Conservation (phyloP, 2,888 invertebrate genomes). For the Cheilosia soror region DNA sequence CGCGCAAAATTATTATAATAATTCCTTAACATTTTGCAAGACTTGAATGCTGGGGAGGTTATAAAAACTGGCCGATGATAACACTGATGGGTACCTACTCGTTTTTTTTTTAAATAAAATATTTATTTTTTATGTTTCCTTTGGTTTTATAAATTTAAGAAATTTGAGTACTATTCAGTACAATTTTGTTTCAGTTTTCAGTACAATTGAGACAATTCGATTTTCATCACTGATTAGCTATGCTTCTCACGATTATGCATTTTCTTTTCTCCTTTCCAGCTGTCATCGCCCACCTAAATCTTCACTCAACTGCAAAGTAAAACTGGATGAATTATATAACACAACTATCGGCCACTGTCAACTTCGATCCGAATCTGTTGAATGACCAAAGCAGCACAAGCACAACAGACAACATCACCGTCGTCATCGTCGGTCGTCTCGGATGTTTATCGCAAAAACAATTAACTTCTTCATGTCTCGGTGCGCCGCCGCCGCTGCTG, state of each 20-base stretch:
- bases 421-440: constrained; percentile 29
- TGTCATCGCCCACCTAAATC: constrained; percentile 5
- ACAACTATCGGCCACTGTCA: constrained; percentile 22
- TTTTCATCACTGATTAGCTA: too few species aligned
- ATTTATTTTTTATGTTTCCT: too few species aligned
- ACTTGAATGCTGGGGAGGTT: too few species aligned
- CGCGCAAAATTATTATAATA: too few species aligned
- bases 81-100: too few species aligned
- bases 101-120: too few species aligned
- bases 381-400: constrained; percentile 30
- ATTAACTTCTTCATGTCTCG: constrained; percentile 54
- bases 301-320: constrained; percentile 1
- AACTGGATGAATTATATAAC: constrained; percentile 38
- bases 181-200: too few species aligned
- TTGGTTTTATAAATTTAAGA: too few species aligned
- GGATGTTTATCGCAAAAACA: constrained; percentile 68
- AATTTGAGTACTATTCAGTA: too few species aligned
- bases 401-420: constrained; percentile 4
- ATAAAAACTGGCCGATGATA: too few species aligned
- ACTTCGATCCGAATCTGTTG: constrained; percentile 41
- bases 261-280: constrained; percentile 16
- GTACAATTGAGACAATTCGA: too few species aligned
- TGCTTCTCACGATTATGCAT: constrained; percentile 8
- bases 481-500: neutral
- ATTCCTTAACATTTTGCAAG: too few species aligned